Percentiles rank a stretch among this genome's conserved stretches.
Evolutionary conservation across 53 echinoderm and acorn worm genomes (phyloP).

Genomic region (Hippasteria phrygiana): DNA sequence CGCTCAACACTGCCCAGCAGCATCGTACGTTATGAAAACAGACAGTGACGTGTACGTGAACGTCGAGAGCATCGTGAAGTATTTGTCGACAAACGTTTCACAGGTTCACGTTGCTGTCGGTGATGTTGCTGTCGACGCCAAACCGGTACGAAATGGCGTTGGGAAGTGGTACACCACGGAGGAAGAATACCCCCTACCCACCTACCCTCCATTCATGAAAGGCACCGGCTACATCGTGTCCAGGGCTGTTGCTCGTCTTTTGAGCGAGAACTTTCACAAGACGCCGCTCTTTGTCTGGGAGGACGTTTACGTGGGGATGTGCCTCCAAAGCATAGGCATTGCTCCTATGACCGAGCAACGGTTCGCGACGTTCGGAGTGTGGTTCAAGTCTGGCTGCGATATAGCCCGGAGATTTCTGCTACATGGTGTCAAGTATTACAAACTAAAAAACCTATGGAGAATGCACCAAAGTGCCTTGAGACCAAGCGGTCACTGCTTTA

Average conservation of each 20-base stretch:
- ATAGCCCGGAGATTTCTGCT: not conserved
- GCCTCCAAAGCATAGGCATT: conserved; percentile 1
- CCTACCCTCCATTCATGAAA: conserved; percentile 61
- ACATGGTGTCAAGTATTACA: conserved; percentile 21
- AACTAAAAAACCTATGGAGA: not conserved
- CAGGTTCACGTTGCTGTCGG: conserved; percentile 17
- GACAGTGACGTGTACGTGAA: conserved; percentile 71
- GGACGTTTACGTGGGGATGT: conserved; percentile 64
- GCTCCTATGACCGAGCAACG: not conserved
- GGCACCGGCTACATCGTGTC: conserved; percentile 68
- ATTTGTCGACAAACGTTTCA: too few relatives aligned
- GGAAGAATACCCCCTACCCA: conserved; percentile 30
- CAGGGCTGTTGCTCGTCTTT: not conserved
- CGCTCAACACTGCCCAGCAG: conserved; percentile 28
- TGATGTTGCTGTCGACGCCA: not conserved
- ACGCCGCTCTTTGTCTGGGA: conserved; percentile 43
- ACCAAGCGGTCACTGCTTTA: too few relatives aligned
- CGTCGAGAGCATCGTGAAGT: conserved; percentile 36
- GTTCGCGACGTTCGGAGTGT: not conserved
- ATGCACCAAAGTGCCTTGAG: not conserved
- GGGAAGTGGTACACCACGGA: conserved; percentile 58
- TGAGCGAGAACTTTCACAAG: not conserved
- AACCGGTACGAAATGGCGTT: conserved; percentile 10
- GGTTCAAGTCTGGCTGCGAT: not conserved
- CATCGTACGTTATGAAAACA: conserved; percentile 67